Conservation (phyloP, 2,113 vertebrate genomes). For the Salvelinus fontinalis region DNA sequence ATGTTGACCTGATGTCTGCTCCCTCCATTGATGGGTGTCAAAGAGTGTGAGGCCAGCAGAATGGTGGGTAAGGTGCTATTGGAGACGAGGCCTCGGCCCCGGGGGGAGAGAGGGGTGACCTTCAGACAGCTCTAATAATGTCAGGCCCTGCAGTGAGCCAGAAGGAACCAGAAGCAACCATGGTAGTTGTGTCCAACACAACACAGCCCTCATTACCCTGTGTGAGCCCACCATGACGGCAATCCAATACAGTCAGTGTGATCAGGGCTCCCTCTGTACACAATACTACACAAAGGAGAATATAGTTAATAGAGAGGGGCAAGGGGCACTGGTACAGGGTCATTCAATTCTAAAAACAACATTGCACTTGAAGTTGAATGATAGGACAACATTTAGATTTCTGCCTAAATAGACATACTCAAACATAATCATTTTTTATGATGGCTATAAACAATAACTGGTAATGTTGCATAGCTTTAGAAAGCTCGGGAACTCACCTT, state of each 20-base stretch:
- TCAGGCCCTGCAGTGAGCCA: slow-evolving; percentile 46
- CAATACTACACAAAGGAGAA: neutral
- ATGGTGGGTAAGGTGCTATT: slow-evolving; percentile 28
- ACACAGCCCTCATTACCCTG: slow-evolving; percentile 44
- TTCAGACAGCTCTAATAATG: slow-evolving; percentile 69
- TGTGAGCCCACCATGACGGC: slow-evolving; percentile 25
- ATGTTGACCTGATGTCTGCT: slow-evolving; percentile 52
- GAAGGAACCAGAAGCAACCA: slow-evolving; percentile 12
- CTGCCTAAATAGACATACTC: no score
- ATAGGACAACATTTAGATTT: no score
- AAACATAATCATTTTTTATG: no score
- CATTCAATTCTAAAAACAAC: neutral
- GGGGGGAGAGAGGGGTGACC: slow-evolving; percentile 50
- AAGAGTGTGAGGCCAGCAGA: slow-evolving; percentile 45
- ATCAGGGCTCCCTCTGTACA: slow-evolving; percentile 21
- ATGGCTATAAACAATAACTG: no score
- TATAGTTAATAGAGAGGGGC: neutral
- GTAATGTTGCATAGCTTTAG: no score
- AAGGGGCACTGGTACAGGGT: neutral
- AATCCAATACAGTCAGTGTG: slow-evolving; percentile 35
- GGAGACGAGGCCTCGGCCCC: slow-evolving; percentile 54
- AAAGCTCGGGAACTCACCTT: no score
- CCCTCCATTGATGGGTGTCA: slow-evolving; percentile 56
- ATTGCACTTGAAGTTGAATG: neutral
- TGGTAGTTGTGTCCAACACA: slow-evolving; percentile 37